Evolutionary conservation across 2,113 vertebrate genomes (phyloP).

Genomic region (Alligator mississippiensis): DNA sequence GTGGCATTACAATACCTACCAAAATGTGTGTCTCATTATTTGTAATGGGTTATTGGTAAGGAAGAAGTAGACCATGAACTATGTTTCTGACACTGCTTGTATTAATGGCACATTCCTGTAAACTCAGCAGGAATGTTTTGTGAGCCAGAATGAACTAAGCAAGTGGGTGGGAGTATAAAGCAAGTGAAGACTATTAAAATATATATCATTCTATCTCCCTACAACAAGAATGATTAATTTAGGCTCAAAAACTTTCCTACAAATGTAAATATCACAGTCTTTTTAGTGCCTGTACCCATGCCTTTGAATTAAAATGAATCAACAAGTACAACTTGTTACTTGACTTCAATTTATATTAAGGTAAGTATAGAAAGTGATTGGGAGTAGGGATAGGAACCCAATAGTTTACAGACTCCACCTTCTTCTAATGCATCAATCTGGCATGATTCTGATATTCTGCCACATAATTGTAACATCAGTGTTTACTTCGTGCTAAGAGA

Average conservation of each 20-base stretch:
- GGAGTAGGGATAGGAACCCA: background rate
- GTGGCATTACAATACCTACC: background rate
- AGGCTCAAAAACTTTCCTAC: background rate
- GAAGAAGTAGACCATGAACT: background rate
- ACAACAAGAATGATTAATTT: background rate
- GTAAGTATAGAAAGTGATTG: background rate
- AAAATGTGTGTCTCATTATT: constrained; percentile 7
- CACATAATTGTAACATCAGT: background rate
- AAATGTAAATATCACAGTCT: background rate
- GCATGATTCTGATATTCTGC: background rate
- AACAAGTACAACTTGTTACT: no score
- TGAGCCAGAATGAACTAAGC: background rate
- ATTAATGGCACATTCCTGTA: background rate
- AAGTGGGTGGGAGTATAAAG: background rate
- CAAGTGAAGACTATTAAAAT: background rate
- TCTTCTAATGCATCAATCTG: background rate
- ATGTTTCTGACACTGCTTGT: background rate
- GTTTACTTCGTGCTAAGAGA: no score
- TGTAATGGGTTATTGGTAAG: background rate
- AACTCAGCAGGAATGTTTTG: background rate
- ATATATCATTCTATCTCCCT: background rate
- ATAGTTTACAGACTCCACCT: background rate
- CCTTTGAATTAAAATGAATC: background rate
- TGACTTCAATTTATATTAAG: no score
- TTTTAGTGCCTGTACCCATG: background rate